These are phyloP conservation scores for Turnix velox DNA, from an alignment of 2,113 vertebrate species.

Conservation along the genomic window DNA sequence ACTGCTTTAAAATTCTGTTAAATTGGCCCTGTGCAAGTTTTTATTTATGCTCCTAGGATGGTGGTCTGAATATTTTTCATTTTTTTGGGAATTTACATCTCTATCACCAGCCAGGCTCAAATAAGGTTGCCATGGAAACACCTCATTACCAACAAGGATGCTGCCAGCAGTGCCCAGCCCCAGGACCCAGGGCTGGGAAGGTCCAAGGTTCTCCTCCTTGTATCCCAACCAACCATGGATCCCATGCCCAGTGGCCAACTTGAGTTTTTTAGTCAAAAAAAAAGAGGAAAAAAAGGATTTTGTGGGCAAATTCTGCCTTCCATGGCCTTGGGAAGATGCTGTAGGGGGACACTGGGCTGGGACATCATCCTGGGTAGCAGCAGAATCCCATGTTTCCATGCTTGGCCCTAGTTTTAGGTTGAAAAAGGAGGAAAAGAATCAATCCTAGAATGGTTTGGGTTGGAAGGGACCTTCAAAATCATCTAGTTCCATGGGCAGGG, in stretches of 20 bases:
- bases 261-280: background rate
- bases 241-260: accelerated
- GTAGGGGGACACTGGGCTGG: background rate
- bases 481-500: no score
- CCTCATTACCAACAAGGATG: slow-evolving; percentile 48
- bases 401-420: background rate
- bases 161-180: background rate
- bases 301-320: accelerated
- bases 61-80: slow-evolving; percentile 59
- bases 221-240: background rate
- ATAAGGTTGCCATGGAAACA: slow-evolving; percentile 75
- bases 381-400: accelerated
- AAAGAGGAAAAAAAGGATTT: background rate
- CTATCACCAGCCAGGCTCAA: slow-evolving; percentile 47
- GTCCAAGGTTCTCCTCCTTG: background rate
- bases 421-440: accelerated
- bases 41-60: background rate
- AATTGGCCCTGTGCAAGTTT: slow-evolving; percentile 2
- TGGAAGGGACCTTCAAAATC: no score
- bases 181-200: background rate
- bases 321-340: background rate
- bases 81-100: slow-evolving; percentile 56
- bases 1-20: background rate
- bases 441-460: no score
- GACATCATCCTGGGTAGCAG: accelerated